Evolutionary conservation across 1,140 invertebrate species (phyloP), one percentile per base, ranked within the genome.

Genomic region (Zaprionus africanus): DNA sequence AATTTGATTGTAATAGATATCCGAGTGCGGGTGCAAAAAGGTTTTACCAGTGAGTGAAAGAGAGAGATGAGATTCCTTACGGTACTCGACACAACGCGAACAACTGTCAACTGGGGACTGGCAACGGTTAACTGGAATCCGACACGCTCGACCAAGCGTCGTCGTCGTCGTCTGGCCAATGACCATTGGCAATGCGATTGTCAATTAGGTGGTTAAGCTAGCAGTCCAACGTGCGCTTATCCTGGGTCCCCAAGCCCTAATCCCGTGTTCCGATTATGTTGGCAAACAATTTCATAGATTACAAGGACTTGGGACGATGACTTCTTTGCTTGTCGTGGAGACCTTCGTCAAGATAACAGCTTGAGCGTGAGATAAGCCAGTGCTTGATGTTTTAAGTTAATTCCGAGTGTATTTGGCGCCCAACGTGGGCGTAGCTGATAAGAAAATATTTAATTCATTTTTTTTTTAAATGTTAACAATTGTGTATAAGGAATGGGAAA

Each of bases 1-100:
- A 87, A 87, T 87, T 87, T 83, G 84, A 88, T 88, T 87, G 83
- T 83, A 81, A 87, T 88, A 87, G 83, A 87, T 87, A 88, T 88
- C 70, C 78, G 57, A 88, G 73, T 79, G 76, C 58, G 56, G 75
- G 77, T 80, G 73, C 72, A 34, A 81, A 81, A 68, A 68, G 66
- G 53, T 54, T 59, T 78, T 36, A 24, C 19, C 5, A 46, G 41
- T 7, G 41, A 46, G 6, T n/a, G n/a, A 43, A 2, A 22, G 22
- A 19, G 49, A 54, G 26, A 68, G 56, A 64, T 54, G 61, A 58
- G 34, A n/a, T 17, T 43, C 9, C 46, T 24, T 51, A 5, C 19
- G 17, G 46, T 22, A 51, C 43, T 58, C 46, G 41, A 58, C 51
- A 22, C 24, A 15, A 58, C 49, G 17, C 26, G 34, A 11, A 1